Conservation (phyloP, 2,888 invertebrate genomes). For the Andrena dorsata region DNA sequence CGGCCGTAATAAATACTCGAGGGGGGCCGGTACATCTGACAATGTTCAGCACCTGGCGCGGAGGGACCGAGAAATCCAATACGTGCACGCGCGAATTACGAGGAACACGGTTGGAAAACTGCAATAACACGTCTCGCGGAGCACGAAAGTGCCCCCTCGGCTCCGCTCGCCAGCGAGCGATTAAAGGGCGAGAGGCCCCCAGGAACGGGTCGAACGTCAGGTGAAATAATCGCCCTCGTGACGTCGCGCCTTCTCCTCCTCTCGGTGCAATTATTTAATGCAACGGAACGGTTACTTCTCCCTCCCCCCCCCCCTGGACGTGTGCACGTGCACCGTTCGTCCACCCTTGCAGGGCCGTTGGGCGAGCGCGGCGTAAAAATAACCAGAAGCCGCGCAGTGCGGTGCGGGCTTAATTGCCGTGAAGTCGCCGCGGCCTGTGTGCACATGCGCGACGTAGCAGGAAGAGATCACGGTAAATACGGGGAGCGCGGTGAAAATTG, state of each 20-base stretch:
- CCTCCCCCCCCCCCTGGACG: neutral
- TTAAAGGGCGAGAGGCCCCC: slow-evolving; percentile 27
- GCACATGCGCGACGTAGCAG: slow-evolving; percentile 39
- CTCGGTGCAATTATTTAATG: slow-evolving; percentile 49
- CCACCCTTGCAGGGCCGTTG: slow-evolving; percentile 34
- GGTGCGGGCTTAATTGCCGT: slow-evolving; percentile 69
- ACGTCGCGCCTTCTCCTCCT: slow-evolving; percentile 5
- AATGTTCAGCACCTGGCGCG: neutral
- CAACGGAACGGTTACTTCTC: slow-evolving; percentile 40
- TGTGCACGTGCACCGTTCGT: slow-evolving; percentile 52
- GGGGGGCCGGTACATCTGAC: neutral
- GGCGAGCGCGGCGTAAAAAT: slow-evolving; percentile 62
- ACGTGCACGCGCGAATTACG: slow-evolving; percentile 14
- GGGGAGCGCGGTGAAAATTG: slow-evolving; percentile 28
- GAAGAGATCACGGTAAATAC: slow-evolving; percentile 53
- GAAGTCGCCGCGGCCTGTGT: slow-evolving; percentile 58
- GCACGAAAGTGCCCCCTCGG: slow-evolving; percentile 14
- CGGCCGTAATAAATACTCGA: too few species aligned
- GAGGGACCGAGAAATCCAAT: slow-evolving; percentile 12
- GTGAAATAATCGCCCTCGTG: slow-evolving; percentile 47
- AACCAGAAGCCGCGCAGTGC: slow-evolving; percentile 61
- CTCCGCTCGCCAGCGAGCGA: slow-evolving; percentile 27
- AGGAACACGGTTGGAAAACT: slow-evolving; percentile 28
- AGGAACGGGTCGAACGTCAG: slow-evolving; percentile 34
- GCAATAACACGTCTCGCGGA: slow-evolving; percentile 28